Evolutionary conservation across 1,140 invertebrate genomes (phyloP).

Genomic region (Zaprionus gabonicus): DNA sequence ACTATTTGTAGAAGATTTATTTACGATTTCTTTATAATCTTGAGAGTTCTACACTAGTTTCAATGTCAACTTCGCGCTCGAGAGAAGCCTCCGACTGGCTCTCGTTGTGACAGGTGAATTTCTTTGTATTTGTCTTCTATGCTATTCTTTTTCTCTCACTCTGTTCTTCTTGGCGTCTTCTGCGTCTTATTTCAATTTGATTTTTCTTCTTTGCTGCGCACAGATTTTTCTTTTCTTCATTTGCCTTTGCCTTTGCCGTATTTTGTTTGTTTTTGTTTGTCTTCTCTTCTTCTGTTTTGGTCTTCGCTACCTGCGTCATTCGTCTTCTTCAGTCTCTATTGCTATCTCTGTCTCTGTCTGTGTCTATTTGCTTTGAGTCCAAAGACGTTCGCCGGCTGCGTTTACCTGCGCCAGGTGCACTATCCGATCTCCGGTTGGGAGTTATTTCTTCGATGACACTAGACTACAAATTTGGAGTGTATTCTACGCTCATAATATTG

Average conservation of each 20-base stretch:
- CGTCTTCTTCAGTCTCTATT: not conserved
- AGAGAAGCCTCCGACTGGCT: not conserved
- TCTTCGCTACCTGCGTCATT: conserved; percentile 32
- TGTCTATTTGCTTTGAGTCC: conserved; percentile 37
- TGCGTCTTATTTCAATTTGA: conserved; percentile 26
- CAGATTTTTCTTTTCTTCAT: conserved; percentile 4
- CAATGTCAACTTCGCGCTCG: not conserved
- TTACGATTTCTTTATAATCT: not conserved
- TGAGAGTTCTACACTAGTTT: not conserved
- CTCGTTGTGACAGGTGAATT: conserved; percentile 57
- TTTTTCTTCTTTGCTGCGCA: conserved; percentile 9
- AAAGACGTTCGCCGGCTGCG: conserved; percentile 58
- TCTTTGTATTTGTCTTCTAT: conserved; percentile 2
- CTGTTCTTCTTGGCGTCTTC: conserved; percentile 1
- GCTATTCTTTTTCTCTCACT: not conserved
- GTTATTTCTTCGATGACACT: conserved; percentile 19
- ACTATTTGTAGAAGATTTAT: not conserved
- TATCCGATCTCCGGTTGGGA: conserved; percentile 13
- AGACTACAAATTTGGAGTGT: not conserved
- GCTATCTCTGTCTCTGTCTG: not conserved
- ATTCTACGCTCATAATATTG: too few species aligned
- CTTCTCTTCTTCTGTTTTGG: conserved; percentile 26
- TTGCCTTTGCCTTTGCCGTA: not conserved
- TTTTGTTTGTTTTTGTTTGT: conserved; percentile 42
- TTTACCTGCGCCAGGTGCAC: conserved; percentile 66